A percentile compares a stretch with the other conserved stretches of the same genome.
Evolutionary conservation across 2,113 vertebrate species (phyloP).

Genomic region (Catharus bicknelli): DNA sequence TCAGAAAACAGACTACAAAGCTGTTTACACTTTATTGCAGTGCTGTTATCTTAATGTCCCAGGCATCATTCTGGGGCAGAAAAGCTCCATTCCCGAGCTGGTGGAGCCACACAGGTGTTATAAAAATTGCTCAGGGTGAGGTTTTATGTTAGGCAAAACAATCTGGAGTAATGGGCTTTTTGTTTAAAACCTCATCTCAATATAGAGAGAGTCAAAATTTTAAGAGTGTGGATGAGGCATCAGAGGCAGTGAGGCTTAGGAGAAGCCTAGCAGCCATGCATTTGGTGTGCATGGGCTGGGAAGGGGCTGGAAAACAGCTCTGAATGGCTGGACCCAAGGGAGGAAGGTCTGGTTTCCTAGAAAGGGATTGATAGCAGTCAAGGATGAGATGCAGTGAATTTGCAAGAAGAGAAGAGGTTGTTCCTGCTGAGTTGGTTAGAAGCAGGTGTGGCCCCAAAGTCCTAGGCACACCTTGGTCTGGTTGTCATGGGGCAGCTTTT

Average conservation of each 20-base stretch:
- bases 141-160: background rate
- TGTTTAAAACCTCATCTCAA: background rate
- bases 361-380: background rate
- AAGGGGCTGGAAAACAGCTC: background rate
- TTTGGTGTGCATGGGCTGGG: background rate
- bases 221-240: fast-evolving
- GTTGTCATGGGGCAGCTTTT: background rate
- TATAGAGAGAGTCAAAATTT: fast-evolving
- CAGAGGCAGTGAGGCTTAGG: background rate
- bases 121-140: background rate
- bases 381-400: background rate
- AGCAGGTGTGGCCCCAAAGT: background rate
- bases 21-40: background rate
- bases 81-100: background rate
- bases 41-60: background rate
- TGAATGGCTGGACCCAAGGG: background rate
- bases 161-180: background rate
- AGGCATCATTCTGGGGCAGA: background rate
- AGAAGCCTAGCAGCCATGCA: background rate
- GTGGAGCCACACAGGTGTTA: background rate
- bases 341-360: background rate
- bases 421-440: background rate
- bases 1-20: background rate
- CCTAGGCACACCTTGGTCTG: background rate
- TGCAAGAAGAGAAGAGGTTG: background rate